phyloP scores from a whole-genome alignment of 2,113 vertebrate species.

The Chaetodon trifascialis region DNA sequence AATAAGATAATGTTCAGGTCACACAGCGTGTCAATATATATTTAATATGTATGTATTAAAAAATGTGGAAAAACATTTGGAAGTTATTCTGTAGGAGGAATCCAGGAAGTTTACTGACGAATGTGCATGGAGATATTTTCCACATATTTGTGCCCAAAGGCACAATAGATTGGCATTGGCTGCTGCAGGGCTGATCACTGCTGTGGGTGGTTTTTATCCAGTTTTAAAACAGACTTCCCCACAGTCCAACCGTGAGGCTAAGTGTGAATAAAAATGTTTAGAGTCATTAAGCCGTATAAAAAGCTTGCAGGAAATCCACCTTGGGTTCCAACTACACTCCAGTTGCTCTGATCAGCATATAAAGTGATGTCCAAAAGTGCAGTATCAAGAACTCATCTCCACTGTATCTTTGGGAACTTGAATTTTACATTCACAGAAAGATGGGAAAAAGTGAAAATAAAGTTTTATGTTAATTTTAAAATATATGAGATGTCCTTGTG shows the following conservation, averaged over 20 bases:
- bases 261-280: conserved; percentile 13
- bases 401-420: background rate
- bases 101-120: background rate
- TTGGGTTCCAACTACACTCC: background rate
- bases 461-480: background rate
- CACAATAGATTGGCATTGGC: background rate
- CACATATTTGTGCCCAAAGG: background rate
- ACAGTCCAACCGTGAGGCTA: background rate
- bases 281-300: background rate
- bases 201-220: background rate
- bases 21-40: background rate
- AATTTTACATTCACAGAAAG: background rate
- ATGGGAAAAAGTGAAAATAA: background rate
- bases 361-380: background rate
- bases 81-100: background rate
- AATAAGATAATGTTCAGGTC: background rate
- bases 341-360: background rate
- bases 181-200: background rate
- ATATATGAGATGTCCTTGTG: background rate
- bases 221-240: background rate
- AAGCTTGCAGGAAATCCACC: conserved; percentile 10
- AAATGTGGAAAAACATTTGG: background rate
- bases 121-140: background rate
- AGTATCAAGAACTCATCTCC: conserved; percentile 1
- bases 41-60: background rate